phyloP scores from a whole-genome alignment of 2,888 invertebrate genomes.

The Lycophotia porphyrea region DNA sequence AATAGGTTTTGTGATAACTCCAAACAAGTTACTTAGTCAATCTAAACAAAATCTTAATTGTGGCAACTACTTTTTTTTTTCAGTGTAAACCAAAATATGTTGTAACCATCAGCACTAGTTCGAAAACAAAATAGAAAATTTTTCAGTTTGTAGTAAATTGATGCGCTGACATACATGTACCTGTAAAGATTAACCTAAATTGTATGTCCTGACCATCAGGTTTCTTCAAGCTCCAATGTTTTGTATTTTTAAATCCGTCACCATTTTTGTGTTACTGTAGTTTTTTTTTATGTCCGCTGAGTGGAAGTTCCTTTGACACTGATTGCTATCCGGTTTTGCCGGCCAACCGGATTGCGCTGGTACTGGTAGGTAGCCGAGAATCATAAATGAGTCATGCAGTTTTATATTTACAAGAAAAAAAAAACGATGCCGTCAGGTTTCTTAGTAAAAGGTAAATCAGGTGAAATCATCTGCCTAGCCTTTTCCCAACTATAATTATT shows the following conservation, averaged over 20 bases:
- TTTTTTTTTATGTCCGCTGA: not conserved
- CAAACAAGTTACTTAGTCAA: too few species aligned
- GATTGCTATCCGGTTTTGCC: slow-evolving; percentile 48
- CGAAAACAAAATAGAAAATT: too few species aligned
- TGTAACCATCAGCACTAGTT: too few species aligned
- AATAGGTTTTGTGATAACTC: too few species aligned
- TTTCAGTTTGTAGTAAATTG: too few species aligned
- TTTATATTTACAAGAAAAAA: slow-evolving; percentile 5
- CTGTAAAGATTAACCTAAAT: not conserved
- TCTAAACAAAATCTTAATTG: too few species aligned
- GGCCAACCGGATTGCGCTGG: slow-evolving; percentile 49
- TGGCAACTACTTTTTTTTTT: too few species aligned
- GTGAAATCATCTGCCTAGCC: not conserved
- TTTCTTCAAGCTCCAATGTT: not conserved
- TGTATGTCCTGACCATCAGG: too few species aligned
- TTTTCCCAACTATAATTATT: not conserved
- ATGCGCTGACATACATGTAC: too few species aligned
- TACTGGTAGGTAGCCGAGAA: slow-evolving; percentile 51
- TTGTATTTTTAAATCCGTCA: not conserved
- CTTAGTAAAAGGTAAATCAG: slow-evolving; percentile 8
- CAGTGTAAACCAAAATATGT: too few species aligned
- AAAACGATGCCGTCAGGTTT: not conserved
- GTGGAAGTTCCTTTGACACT: slow-evolving; percentile 21
- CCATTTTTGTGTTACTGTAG: not conserved
- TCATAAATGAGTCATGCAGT: slow-evolving; percentile 45